phyloP scores from a whole-genome alignment of 2,797 vertebrate genomes.

The Ispidina lecontei region DNA sequence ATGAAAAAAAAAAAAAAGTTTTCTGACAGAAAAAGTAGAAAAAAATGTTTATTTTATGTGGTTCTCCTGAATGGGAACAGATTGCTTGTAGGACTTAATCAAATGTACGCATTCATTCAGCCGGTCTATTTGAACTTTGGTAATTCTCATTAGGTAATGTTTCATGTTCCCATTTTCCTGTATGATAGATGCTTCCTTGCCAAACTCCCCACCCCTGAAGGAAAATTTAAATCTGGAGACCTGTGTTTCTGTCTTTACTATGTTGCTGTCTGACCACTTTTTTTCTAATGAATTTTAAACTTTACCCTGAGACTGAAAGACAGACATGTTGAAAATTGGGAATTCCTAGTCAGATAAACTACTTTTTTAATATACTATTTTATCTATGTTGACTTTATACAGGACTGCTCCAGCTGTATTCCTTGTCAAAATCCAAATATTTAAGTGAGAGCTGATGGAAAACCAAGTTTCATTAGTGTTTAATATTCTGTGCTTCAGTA shows the following conservation, averaged over 20 bases:
- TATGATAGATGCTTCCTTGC: not conserved
- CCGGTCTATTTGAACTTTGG: not conserved
- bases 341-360: not conserved
- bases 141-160: not conserved
- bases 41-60: not conserved
- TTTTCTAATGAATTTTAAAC: not conserved
- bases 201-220: not conserved
- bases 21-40: not conserved
- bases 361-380: not conserved
- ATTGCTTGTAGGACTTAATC: not conserved
- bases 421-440: not conserved
- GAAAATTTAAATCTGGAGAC: not conserved
- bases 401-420: not conserved
- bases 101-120: not conserved
- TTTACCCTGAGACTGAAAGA: not conserved
- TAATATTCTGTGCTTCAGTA: not conserved
- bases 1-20: not conserved
- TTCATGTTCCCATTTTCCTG: not conserved
- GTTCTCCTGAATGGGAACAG: not conserved
- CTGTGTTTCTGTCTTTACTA: not conserved
- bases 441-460: not conserved
- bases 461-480: not conserved
- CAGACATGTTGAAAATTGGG: not conserved
- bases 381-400: not conserved
- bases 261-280: not conserved